A percentile compares a stretch with the other conserved stretches of the same genome.
Conservation (phyloP, 2,113 vertebrate species). For the Myotis davidii region DNA sequence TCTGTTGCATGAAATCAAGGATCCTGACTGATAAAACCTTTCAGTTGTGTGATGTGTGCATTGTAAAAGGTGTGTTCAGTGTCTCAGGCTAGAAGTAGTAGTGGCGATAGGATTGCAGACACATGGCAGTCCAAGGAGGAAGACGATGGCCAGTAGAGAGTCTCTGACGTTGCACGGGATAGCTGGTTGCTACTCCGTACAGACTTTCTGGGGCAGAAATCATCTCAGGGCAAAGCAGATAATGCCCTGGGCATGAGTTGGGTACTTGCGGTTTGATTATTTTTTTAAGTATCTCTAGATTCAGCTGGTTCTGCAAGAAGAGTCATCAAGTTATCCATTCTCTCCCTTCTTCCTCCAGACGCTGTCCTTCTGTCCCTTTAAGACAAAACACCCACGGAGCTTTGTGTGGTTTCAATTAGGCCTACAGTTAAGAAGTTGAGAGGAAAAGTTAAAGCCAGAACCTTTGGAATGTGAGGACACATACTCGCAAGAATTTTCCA, state of each 20-base stretch:
- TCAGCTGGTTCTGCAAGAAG: not conserved
- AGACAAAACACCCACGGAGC: not conserved
- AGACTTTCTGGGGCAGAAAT: accelerated
- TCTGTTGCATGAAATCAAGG: not conserved
- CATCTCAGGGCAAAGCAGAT: not conserved
- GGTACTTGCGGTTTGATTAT: not conserved
- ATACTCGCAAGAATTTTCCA: not conserved
- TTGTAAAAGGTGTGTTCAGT: not conserved
- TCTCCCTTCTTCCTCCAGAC: not conserved
- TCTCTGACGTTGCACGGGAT: accelerated
- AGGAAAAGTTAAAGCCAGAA: slow-evolving; percentile 43
- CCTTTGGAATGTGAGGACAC: not conserved
- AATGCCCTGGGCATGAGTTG: not conserved
- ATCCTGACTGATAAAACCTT: not conserved
- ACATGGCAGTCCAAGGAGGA: not conserved
- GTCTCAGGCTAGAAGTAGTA: not conserved
- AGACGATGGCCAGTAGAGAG: not conserved
- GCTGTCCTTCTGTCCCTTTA: slow-evolving; percentile 52
- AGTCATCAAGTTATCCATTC: not conserved
- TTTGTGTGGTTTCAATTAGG: slow-evolving; percentile 65
- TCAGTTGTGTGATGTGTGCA: not conserved
- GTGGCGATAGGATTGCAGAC: accelerated
- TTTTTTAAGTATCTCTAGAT: not conserved
- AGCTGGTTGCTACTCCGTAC: not conserved
- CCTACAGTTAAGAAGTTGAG: not conserved